A percentile compares a stretch with the other conserved stretches of the same genome.
Conservation (phyloP, 1,140 invertebrate genomes). For the Asobara japonica region DNA sequence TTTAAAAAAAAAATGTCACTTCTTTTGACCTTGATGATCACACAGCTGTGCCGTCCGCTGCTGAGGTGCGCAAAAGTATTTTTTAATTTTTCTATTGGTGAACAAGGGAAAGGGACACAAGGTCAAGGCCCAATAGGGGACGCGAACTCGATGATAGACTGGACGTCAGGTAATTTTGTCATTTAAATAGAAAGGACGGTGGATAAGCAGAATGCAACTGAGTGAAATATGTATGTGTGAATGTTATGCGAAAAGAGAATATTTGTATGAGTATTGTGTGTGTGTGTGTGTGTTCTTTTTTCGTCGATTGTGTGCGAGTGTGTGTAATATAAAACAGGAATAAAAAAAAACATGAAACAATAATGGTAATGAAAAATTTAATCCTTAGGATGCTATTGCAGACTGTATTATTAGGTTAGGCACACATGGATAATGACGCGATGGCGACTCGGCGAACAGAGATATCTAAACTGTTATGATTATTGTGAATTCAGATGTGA, state of each 20-base stretch:
- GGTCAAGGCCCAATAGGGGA: not conserved
- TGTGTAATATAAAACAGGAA: slow-evolving; percentile 65
- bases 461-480: not conserved
- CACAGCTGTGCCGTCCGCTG: not conserved
- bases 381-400: slow-evolving; percentile 61
- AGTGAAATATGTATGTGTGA: not conserved
- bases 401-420: slow-evolving; percentile 65
- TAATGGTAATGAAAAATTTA: slow-evolving; percentile 45
- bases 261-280: slow-evolving; percentile 28
- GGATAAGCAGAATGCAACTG: no score
- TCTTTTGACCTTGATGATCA: slow-evolving; percentile 10
- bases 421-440: slow-evolving; percentile 43
- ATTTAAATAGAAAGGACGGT: not conserved
- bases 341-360: slow-evolving; percentile 37
- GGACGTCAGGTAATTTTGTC: slow-evolving; percentile 9
- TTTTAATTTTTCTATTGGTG: slow-evolving; percentile 29
- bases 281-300: no score
- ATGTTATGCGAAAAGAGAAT: slow-evolving; percentile 29
- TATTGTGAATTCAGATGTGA: no score
- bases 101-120: not conserved
- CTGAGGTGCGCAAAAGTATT: slow-evolving; percentile 15
- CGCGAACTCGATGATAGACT: slow-evolving; percentile 4
- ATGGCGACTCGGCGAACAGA: slow-evolving; percentile 49
- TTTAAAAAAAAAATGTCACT: no score
- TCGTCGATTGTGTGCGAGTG: slow-evolving; percentile 51